A percentile compares a stretch with the other conserved stretches of the same genome.
Evolutionary conservation across 1,140 invertebrate genomes (phyloP).

Genomic region (Epicauta chinensis): DNA sequence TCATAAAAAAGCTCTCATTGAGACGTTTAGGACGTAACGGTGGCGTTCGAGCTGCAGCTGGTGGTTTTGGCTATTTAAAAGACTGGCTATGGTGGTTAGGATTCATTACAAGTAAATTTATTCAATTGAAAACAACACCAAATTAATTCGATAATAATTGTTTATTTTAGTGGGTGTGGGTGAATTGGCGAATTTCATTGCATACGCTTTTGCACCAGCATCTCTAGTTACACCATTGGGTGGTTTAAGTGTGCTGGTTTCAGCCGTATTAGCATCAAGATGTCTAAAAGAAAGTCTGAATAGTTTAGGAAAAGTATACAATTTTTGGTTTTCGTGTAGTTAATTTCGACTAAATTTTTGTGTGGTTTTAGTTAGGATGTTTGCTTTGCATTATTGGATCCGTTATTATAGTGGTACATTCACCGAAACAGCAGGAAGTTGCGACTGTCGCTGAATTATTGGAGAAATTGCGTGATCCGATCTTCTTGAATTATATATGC

Average conservation of each 20-base stretch:
- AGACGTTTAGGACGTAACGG: slow-evolving; percentile 63
- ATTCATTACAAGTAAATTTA: slow-evolving; percentile 73
- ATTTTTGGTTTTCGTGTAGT: too few species aligned
- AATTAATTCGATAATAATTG: not conserved
- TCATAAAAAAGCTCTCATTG: slow-evolving; percentile 91
- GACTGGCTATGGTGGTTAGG: slow-evolving; percentile 96
- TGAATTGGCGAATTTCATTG: slow-evolving; percentile 88
- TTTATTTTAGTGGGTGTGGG: slow-evolving; percentile 80
- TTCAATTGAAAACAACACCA: not conserved
- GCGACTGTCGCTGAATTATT: slow-evolving; percentile 68
- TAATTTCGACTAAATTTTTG: too few species aligned
- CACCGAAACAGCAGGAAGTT: slow-evolving; percentile 86
- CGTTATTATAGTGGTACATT: slow-evolving; percentile 88
- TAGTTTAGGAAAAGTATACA: slow-evolving; percentile 79
- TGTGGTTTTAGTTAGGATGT: slow-evolving; percentile 75
- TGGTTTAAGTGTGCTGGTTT: slow-evolving; percentile 87
- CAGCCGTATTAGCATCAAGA: slow-evolving; percentile 80
- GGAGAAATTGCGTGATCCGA: slow-evolving; percentile 67
- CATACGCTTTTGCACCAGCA: slow-evolving; percentile 95
- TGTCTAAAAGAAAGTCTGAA: slow-evolving; percentile 90
- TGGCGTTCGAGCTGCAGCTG: slow-evolving; percentile 72
- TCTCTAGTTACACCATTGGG: slow-evolving; percentile 93
- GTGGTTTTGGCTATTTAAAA: slow-evolving; percentile 88
- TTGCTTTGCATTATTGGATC: slow-evolving; percentile 88
- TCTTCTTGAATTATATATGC: slow-evolving; percentile 73